Percentiles rank a stretch among this genome's conserved stretches.
Conservation (phyloP, 2,797 vertebrate genomes). For the Tapera naevia region DNA sequence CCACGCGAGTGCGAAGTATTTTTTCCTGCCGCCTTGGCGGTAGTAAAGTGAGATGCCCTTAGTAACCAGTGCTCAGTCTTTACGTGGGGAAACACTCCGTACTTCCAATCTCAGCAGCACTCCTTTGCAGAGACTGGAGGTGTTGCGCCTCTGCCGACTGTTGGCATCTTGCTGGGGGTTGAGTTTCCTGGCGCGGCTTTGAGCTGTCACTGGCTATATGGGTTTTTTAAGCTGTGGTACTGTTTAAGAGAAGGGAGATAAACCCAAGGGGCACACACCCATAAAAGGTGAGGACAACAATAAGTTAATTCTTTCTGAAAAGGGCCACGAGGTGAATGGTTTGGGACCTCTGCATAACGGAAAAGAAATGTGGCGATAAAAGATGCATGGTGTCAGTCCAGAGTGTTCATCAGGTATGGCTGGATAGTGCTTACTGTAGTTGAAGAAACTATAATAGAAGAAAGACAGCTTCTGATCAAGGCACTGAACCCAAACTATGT, state of each 20-base stretch:
- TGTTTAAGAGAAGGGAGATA: background rate
- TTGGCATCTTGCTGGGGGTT: background rate
- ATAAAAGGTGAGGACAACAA: background rate
- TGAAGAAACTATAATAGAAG: background rate
- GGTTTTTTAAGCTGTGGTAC: background rate
- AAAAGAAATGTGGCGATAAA: background rate
- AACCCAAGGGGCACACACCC: fast-evolving
- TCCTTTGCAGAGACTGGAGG: background rate
- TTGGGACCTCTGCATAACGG: background rate
- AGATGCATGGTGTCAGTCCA: background rate
- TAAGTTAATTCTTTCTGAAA: background rate
- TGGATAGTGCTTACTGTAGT: background rate
- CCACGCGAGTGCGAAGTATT: background rate
- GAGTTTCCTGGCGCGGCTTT: background rate
- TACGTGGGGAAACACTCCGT: background rate
- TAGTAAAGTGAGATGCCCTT: background rate
- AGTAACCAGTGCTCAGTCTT: background rate
- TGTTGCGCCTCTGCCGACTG: background rate
- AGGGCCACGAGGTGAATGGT: background rate
- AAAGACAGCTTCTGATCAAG: background rate
- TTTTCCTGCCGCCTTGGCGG: background rate
- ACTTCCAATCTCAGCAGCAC: background rate
- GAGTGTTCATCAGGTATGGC: background rate
- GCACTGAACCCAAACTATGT: background rate
- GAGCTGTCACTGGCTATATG: background rate